These are phyloP conservation scores for Lepus americanus DNA, from an alignment of 2,113 vertebrate species.

Conservation along the genomic window DNA sequence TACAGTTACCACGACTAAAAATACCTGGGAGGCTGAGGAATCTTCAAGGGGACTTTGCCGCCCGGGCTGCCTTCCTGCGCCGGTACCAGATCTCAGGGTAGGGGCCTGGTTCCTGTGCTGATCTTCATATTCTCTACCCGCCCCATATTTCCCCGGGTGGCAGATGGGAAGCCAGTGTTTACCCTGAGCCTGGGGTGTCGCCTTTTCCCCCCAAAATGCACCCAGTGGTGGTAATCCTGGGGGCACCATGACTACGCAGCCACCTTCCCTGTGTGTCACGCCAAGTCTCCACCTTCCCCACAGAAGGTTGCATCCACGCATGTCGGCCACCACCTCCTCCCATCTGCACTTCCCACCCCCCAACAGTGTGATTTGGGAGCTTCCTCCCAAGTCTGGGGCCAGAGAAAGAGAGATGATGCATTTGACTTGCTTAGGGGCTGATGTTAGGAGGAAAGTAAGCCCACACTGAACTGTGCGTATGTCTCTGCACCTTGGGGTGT, in stretches of 20 bases:
- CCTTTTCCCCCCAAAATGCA: neutral
- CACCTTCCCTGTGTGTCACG: neutral
- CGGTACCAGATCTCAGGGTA: neutral
- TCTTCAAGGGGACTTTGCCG: conserved; percentile 64
- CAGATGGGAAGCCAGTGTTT: neutral
- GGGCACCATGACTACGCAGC: neutral
- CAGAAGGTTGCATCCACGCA: neutral
- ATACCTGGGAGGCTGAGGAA: conserved; percentile 40
- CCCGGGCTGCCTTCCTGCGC: neutral
- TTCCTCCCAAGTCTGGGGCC: neutral
- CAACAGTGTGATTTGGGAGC: accelerated
- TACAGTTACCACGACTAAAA: conserved; percentile 76
- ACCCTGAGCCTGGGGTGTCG: neutral
- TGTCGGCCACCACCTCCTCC: neutral
- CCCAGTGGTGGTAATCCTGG: neutral
- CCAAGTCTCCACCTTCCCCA: neutral
- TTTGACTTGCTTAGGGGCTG: neutral
- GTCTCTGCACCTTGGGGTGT: neutral
- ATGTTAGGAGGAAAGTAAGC: too few relatives aligned
- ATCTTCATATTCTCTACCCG: neutral
- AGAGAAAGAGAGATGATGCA: neutral
- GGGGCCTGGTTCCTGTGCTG: neutral
- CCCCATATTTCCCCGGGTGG: neutral
- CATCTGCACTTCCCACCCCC: neutral
- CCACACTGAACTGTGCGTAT: neutral